These are phyloP conservation scores for Luscinia megarhynchos DNA, from an alignment of 2,797 vertebrate species.

Conservation along the genomic window DNA sequence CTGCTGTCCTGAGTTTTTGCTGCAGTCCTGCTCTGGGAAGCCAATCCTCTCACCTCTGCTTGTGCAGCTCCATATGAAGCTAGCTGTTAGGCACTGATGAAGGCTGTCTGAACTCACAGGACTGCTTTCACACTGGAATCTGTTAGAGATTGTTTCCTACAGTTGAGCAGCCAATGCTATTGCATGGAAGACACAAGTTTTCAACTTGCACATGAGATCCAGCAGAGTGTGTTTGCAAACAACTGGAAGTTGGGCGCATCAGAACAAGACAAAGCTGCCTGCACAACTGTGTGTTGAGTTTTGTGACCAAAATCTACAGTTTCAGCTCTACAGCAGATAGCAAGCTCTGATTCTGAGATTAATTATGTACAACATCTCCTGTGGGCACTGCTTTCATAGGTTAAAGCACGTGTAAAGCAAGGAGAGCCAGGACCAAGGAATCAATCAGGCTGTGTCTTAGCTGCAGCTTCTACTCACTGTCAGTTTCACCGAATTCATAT, in stretches of 20 bases:
- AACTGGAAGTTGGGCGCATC: background rate
- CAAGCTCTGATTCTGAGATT: background rate
- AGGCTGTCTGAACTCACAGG: background rate
- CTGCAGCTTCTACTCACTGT: background rate
- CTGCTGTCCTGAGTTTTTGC: background rate
- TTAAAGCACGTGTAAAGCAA: background rate
- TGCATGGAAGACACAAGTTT: rapidly evolving
- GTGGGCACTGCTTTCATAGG: background rate
- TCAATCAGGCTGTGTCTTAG: background rate
- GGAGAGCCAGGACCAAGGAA: background rate
- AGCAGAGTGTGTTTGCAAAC: background rate
- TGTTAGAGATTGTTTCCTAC: background rate
- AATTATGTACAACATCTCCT: background rate
- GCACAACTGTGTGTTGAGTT: background rate
- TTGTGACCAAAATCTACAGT: background rate
- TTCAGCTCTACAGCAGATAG: background rate
- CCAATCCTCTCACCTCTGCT: background rate
- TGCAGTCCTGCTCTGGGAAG: background rate
- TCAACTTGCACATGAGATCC: background rate
- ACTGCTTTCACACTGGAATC: background rate
- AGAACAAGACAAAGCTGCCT: background rate
- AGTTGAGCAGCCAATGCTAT: background rate
- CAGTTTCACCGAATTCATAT: background rate
- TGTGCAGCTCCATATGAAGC: background rate
- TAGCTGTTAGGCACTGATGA: background rate